Percentiles rank a stretch among this genome's conserved stretches.
phyloP scores from a whole-genome alignment of 2,797 vertebrate genomes.

The Alcedo quadribrachys region DNA sequence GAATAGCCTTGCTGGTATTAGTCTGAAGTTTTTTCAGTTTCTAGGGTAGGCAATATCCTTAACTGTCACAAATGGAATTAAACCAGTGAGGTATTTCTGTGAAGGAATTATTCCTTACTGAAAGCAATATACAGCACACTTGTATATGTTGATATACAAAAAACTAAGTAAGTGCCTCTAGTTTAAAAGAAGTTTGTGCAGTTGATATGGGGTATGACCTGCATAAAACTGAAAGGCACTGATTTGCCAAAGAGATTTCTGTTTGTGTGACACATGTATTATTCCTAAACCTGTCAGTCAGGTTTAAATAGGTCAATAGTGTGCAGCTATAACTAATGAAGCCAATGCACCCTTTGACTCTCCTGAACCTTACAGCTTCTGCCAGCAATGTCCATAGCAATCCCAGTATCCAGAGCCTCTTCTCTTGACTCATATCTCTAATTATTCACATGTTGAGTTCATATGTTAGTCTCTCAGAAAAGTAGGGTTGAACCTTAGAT shows the following conservation, averaged over 20 bases:
- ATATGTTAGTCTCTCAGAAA: not conserved
- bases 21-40: not conserved
- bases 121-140: not conserved
- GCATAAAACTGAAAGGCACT: not conserved
- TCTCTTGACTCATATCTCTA: not conserved
- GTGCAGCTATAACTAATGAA: not conserved
- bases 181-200: not conserved
- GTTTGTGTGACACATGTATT: not conserved
- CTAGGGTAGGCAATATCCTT: not conserved
- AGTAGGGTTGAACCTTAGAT: not conserved
- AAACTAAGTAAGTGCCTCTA: not conserved
- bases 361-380: not conserved
- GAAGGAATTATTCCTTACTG: slow-evolving; percentile 16
- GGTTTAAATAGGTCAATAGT: not conserved
- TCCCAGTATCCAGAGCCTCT: not conserved
- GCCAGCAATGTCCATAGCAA: not conserved
- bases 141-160: not conserved
- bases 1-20: not conserved
- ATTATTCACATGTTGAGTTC: not conserved
- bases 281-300: not conserved
- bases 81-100: not conserved
- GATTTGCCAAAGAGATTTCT: not conserved
- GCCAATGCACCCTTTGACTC: not conserved
- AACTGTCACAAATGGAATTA: not conserved
- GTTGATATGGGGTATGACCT: not conserved